phyloP scores from a whole-genome alignment of 2,113 vertebrate genomes.

The Oplegnathus fasciatus region DNA sequence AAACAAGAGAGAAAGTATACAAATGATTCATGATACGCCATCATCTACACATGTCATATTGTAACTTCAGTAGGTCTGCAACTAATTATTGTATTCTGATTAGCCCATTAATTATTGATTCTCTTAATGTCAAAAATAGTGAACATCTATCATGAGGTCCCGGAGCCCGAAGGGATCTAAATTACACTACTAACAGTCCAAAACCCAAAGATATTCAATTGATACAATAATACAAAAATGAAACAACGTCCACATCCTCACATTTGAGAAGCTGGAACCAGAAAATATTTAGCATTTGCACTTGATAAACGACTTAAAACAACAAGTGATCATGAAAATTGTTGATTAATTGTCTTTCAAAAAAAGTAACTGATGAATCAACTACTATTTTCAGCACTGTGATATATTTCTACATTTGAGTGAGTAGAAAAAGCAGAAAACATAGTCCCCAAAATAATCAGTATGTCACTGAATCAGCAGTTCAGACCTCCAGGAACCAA shows the following conservation, averaged over 20 bases:
- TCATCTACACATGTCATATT: not conserved
- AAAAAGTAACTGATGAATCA: not conserved
- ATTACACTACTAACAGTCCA: not conserved
- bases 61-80: not conserved
- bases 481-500: constrained; percentile 13
- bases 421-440: not conserved
- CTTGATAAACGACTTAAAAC: not conserved
- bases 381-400: not conserved
- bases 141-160: not conserved
- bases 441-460: not conserved
- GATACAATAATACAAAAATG: not conserved
- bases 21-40: not conserved
- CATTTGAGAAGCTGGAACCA: not conserved
- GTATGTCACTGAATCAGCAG: not conserved
- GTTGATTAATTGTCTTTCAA: not conserved
- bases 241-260: not conserved
- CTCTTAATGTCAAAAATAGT: not conserved
- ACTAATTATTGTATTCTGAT: not conserved
- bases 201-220: not conserved
- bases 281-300: not conserved
- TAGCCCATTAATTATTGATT: not conserved
- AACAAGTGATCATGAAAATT: not conserved
- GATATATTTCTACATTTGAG: not conserved
- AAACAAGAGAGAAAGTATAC: not conserved
- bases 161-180: not conserved